Conservation (phyloP, 1,140 invertebrate genomes). For the Halesus radiatus region DNA sequence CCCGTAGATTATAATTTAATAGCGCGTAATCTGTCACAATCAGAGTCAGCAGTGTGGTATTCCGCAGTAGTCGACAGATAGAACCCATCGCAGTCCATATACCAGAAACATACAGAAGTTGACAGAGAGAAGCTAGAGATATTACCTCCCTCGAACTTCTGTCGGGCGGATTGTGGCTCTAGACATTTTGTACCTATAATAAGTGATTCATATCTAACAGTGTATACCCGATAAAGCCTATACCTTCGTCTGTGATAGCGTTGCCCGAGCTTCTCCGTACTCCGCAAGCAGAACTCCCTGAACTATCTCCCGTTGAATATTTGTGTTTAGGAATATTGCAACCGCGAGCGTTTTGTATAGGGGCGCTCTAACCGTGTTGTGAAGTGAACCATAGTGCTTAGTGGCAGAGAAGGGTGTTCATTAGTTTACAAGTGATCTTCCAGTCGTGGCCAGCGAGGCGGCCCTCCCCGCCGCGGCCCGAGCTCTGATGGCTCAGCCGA, state of each 20-base stretch:
- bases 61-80: conserved; percentile 3
- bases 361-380: conserved; percentile 47
- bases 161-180: not conserved
- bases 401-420: conserved; percentile 67
- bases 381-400: conserved; percentile 66
- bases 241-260: conserved; percentile 53
- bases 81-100: not conserved
- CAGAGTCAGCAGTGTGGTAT: conserved; percentile 2
- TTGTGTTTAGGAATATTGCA: conserved; percentile 27
- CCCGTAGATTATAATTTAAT: conserved; percentile 25
- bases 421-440: conserved; percentile 58
- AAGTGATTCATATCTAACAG: conserved; percentile 43
- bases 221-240: conserved; percentile 42
- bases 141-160: too few relatives aligned
- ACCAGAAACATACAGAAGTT: not conserved
- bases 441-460: conserved; percentile 70
- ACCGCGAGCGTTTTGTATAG: not conserved
- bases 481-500: conserved; percentile 72
- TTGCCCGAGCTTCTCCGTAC: conserved; percentile 26
- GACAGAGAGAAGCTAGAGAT: too few relatives aligned
- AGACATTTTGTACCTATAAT: not conserved
- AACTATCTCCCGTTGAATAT: not conserved
- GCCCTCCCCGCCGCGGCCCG: conserved; percentile 70
- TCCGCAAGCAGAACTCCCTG: not conserved
- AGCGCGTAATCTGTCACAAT: conserved; percentile 8